Evolutionary conservation across 2,113 vertebrate genomes (phyloP), one percentile per base, ranked within the genome.

Genomic region (Paraplagusia blochii): DNA sequence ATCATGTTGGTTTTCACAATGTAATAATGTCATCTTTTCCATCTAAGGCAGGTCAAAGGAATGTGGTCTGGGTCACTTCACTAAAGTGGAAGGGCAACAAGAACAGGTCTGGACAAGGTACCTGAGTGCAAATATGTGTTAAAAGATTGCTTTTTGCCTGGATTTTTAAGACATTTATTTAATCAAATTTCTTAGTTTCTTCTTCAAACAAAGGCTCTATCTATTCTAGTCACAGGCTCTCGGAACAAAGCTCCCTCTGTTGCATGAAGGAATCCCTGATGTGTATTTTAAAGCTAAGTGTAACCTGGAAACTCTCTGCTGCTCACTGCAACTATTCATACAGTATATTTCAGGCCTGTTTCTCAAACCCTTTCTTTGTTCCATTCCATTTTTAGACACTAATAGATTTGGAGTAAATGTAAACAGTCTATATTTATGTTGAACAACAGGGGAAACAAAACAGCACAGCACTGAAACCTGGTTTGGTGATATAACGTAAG

Each of bases 201-300:
- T 58, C 29, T 51, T 45, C 62, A 59, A 58, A 15, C 44, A 53
- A 55, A 61, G 13, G 47, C 65, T 51, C 45, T 14, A 34, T 76
- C 69, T 57, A 35, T 61, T 79, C 53, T 39, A n/a, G 64, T 63
- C 46, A 1, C 7, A 17, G 44, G 16, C 63, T 50, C 42, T 36
- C 16, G 45, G 69, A 52, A 81, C 70, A 83, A 75, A 77, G 77
- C 69, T 39, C 58, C 55, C 73, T 67, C 70, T 79, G 66, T 80
- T 63, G 22, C 57, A 54, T 54, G 35, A 42, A 72, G 75, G 76
- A 76, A 56, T 76, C 65, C 63, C 49, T 49, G 68, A 63, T 63
- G 65, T 63, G 60, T 36, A 54, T 58, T 48, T 55, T 71, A 69
- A 52, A 56, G 60, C 57, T 53, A 45, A 58, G 53, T 46, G 38